Conservation (phyloP, 2,797 vertebrate genomes). For the Malurus leucopterus region DNA sequence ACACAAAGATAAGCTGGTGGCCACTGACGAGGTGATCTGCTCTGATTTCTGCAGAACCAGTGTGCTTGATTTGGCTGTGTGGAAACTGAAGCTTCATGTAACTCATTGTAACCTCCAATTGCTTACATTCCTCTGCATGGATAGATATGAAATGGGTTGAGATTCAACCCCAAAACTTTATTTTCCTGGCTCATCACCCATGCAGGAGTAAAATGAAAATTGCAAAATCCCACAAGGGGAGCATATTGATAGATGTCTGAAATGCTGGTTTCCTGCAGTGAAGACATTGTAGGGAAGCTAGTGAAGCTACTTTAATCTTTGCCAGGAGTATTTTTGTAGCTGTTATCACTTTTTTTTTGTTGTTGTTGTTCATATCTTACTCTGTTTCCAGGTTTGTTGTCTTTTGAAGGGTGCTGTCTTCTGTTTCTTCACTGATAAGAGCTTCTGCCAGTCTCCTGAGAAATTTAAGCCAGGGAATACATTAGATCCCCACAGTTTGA, state of each 20-base stretch:
- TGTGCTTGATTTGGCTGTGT: not conserved
- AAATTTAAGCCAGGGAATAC: not conserved
- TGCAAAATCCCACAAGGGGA: not conserved
- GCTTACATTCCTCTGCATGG: not conserved
- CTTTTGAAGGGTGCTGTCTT: not conserved
- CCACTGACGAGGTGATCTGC: slow-evolving; percentile 49
- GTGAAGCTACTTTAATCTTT: not conserved
- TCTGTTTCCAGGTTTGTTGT: not conserved
- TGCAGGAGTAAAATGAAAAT: not conserved
- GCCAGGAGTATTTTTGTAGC: not conserved
- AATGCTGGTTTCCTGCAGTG: not conserved
- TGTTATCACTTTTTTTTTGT: not conserved
- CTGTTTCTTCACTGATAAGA: not conserved
- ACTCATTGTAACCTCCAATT: not conserved
- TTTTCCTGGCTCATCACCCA: not conserved
- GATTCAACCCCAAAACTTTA: not conserved
- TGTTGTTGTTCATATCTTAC: not conserved
- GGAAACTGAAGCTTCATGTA: not conserved
- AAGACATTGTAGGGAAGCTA: not conserved
- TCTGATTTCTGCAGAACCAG: not conserved
- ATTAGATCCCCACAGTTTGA: not conserved
- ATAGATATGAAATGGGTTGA: not conserved
- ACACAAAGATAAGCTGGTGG: slow-evolving; percentile 52
- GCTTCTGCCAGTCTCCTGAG: not conserved
- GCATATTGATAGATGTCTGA: not conserved